Base-by-base conservation (phyloP, 1,140 invertebrate species). In the Tachypleus tridentatus region DNA sequence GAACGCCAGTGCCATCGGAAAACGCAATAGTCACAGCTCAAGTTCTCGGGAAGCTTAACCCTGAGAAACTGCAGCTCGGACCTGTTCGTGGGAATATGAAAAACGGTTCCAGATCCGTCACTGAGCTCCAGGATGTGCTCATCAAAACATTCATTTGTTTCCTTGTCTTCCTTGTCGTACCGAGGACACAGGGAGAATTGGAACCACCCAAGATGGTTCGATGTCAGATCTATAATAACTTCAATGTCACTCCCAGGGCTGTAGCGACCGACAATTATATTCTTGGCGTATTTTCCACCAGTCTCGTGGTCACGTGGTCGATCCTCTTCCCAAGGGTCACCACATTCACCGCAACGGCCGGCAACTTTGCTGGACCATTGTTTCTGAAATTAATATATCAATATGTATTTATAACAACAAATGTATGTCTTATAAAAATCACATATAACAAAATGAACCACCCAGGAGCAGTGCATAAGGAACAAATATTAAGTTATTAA, bases 161-260 rank as follows among this genome's bases (percentile, higher is more conserved):
- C 70, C 3, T 54, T n/a, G 7, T 82, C 80, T 0, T 79, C 77
- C 0, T 86, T 85, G 78, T 91, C 88, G 72, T 93, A 91, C 66
- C 89, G 89, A 0, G 89, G 89, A 66, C 91, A 94, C 0, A 93
- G 74, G 67, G 84, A 84, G 72, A 93, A 81, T 73, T 90, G 87
- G 73, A 93, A 93, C 57, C 86, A 81, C 0, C 93, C 70, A 8
- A 48, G 54, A 59, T 71, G 70, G 49, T 72, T 69, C 47, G 69
- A 61, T 7, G 69, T 62, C 4, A 72, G 11, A 4, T 72, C 60
- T 10, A 71, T 63, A 3, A 68, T 56, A 5, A 71, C 63, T 49
- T 69, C 67, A 58, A 75, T 79, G 73, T 87, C 85, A 82, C 91
- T 87, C 52, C 91, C 91, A 5, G 85, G 82, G 47, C 83, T 84